Percentiles rank a stretch among this genome's conserved stretches.
Evolutionary conservation across 2,797 vertebrate species (phyloP).

Genomic region (Pseudopleuronectes americanus): DNA sequence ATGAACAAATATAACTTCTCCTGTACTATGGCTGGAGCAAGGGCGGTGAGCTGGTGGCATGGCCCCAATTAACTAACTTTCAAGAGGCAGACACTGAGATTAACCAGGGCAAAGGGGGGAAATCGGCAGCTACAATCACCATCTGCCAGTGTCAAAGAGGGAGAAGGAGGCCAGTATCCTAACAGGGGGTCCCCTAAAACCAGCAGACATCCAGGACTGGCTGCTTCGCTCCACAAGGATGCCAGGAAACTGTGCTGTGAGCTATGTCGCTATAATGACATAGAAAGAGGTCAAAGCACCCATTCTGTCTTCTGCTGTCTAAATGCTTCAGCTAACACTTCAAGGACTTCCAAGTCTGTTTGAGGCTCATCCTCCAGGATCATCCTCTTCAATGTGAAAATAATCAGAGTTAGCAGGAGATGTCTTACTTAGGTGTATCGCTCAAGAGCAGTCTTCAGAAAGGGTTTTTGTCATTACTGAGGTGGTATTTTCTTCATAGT

Average conservation of each 20-base stretch:
- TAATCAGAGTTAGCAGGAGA: background rate
- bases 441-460: background rate
- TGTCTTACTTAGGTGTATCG: background rate
- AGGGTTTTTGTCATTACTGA: background rate
- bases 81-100: constrained; percentile 14
- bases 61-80: constrained; percentile 22
- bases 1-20: constrained; percentile 39
- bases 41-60: constrained; percentile 1
- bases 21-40: constrained; percentile 7
- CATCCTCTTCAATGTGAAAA: background rate
- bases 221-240: constrained; percentile 23
- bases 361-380: constrained; percentile 7
- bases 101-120: constrained; percentile 20
- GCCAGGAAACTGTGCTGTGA: constrained; percentile 36
- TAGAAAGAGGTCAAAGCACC: constrained; percentile 31
- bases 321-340: constrained; percentile 9
- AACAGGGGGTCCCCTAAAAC: constrained; percentile 26
- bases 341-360: constrained; percentile 23
- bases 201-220: constrained; percentile 28
- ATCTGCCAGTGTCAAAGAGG: constrained; percentile 26
- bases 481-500: background rate
- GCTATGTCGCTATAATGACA: constrained; percentile 28
- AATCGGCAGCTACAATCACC: constrained; percentile 26
- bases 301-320: constrained; percentile 22
- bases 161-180: constrained; percentile 29